phyloP scores from a whole-genome alignment of 2,888 invertebrate species.

The Lasius platythorax region DNA sequence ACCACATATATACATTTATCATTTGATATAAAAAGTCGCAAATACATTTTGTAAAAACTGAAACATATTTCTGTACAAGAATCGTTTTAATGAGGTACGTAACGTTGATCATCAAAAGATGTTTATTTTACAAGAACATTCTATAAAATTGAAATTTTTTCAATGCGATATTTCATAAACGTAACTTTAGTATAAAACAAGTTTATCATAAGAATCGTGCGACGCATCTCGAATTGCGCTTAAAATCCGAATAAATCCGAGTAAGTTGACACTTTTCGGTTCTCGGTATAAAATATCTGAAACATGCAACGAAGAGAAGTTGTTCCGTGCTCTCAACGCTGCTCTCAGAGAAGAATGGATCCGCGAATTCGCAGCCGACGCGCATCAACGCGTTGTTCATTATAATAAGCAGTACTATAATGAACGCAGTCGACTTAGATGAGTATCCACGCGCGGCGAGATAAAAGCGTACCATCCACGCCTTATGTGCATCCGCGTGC shows the following conservation, averaged over 20 bases:
- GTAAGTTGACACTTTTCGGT: background rate
- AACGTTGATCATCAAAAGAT: slow-evolving; percentile 1
- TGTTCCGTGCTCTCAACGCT: background rate
- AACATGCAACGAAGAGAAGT: slow-evolving; percentile 43
- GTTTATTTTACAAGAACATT: background rate
- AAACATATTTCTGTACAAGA: background rate
- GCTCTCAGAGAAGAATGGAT: background rate
- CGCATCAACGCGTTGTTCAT: slow-evolving; percentile 58
- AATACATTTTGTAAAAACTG: background rate
- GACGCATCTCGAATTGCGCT: slow-evolving; percentile 28
- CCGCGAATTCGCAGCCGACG: slow-evolving; percentile 35
- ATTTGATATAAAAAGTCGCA: background rate
- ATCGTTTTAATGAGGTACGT: background rate
- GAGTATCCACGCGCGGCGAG: slow-evolving; percentile 39
- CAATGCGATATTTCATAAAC: background rate
- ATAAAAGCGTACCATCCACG: slow-evolving; percentile 62
- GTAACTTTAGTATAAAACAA: background rate
- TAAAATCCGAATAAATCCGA: slow-evolving; percentile 29
- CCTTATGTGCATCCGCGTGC: slow-evolving; percentile 23
- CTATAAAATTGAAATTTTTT: background rate
- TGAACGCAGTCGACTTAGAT: slow-evolving; percentile 33
- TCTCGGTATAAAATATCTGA: slow-evolving; percentile 32
- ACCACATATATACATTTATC: background rate
- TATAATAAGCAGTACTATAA: slow-evolving; percentile 54
- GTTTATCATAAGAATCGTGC: background rate